Evolutionary conservation across 23 tunicate genomes (phyloP).

Genomic region (Ciona savignyi): DNA sequence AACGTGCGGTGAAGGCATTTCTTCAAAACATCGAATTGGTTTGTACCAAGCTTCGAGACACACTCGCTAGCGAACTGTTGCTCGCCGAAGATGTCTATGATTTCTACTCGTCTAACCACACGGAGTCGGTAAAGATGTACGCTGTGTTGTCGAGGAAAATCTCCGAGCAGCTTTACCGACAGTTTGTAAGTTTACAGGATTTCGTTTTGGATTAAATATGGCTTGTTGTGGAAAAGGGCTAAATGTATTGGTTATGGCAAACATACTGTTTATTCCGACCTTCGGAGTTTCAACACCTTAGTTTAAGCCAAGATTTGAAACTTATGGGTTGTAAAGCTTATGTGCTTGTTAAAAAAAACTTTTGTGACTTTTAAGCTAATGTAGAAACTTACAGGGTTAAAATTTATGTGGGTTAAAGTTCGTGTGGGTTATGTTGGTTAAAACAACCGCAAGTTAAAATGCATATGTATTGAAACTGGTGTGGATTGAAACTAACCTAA

Average conservation of each 20-base stretch:
- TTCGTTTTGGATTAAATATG: neutral
- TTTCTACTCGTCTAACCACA: constrained; percentile 23
- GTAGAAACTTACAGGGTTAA: too few species aligned
- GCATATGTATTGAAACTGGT: too few species aligned
- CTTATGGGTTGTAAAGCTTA: neutral
- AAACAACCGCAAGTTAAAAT: too few species aligned
- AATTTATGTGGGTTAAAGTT: too few species aligned
- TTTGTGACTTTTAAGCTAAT: neutral
- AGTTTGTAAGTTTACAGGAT: constrained; percentile 45
- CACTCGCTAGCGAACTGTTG: constrained; percentile 20
- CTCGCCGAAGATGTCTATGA: constrained; percentile 41
- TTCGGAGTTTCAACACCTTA: neutral
- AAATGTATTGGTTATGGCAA: too few species aligned
- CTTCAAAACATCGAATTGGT: constrained; percentile 28
- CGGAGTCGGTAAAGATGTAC: constrained; percentile 15
- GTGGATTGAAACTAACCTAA: too few species aligned
- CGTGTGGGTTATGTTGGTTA: too few species aligned
- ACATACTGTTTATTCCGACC: too few species aligned
- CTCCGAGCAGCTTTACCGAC: constrained; percentile 42
- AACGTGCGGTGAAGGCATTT: constrained; percentile 40
- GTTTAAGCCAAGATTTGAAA: neutral
- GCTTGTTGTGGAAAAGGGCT: neutral
- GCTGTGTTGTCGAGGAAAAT: constrained; percentile 11
- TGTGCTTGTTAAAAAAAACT: neutral
- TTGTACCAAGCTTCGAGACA: constrained; percentile 36